Base-by-base conservation (phyloP, 2,797 vertebrate genomes). In the Novumbra hubbsi region DNA sequence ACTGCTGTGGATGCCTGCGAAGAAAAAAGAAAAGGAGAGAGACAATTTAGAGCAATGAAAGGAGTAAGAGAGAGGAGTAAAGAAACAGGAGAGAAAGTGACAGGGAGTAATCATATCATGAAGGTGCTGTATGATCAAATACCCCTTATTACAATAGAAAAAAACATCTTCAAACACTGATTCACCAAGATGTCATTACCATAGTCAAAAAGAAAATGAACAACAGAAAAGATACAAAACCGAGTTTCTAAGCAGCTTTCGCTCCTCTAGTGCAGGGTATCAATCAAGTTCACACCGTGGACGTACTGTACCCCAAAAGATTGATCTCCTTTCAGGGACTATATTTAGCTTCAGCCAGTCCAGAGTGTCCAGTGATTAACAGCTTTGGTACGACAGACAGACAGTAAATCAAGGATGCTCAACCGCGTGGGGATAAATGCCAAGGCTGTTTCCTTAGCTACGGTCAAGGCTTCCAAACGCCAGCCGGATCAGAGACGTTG, bases 1-100 rank as follows among this genome's bases (percentile, higher is more conserved):
- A 92, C 94, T 96, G 92, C 93, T 97, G 90, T 96, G 96, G 82
- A 96, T 95, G 93, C 96, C 96, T 98, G 92, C 4, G 24, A 73
- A 76, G 84, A 86, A 79, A 83, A 89, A 83, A 86, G 85, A 34
- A 81, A n/a, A n/a, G 17, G 50, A 14, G 6, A n/a, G 50, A 52
- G 2, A 19, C 17, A 52, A 8, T 38, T 6, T 5, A 38, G 34
- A 7, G 34, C 5, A 38, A 38, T 38, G 1, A 38, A 7, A 38
- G 4, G 34, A 38, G 34, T 6, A 38, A 38, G 8, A 38, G 34
- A 38, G 34, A 38, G 34, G 50, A 55, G 50, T 12, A 17, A n/a
- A 55, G 50, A 7, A 38, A 38, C 5, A 38, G 8, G 34, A 38
- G 34, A 38, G 34, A 7, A 38, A 38, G 34, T 5, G 34, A 38